phyloP scores from a whole-genome alignment of 2,888 invertebrate genomes.

The Penaeus monodon region DNA sequence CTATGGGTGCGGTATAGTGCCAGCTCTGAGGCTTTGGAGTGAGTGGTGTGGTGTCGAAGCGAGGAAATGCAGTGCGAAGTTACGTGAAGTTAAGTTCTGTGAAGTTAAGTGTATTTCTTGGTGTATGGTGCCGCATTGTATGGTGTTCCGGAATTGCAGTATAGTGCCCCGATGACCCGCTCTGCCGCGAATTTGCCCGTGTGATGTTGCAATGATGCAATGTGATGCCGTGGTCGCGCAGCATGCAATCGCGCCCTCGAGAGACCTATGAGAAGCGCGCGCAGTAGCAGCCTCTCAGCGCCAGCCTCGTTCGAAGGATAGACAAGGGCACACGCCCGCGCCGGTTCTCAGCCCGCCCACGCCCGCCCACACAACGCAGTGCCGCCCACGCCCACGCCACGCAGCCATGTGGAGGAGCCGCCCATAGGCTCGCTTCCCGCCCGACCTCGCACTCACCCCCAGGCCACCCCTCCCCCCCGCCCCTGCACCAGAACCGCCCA shows the following conservation, averaged over 20 bases:
- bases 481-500: slow-evolving; percentile 31
- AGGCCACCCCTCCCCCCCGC: slow-evolving; percentile 26
- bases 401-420: background rate
- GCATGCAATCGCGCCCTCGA: too few relatives aligned
- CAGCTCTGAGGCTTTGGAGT: background rate
- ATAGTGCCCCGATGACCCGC: too few relatives aligned
- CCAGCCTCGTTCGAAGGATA: too few relatives aligned
- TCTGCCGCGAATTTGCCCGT: too few relatives aligned
- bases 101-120: background rate
- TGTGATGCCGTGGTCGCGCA: too few relatives aligned
- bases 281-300: too few relatives aligned
- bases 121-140: background rate
- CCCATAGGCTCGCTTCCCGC: background rate
- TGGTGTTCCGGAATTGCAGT: too few relatives aligned
- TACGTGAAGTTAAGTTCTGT: too few relatives aligned
- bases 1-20: background rate
- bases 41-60: background rate
- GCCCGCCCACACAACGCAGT: background rate
- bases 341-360: too few relatives aligned
- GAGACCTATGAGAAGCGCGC: too few relatives aligned
- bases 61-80: background rate
- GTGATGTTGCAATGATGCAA: too few relatives aligned
- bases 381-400: slow-evolving; percentile 7
- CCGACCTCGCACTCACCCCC: background rate
- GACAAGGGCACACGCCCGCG: too few relatives aligned